Conservation (phyloP, 1,140 invertebrate species). For the Caerostris extrusa region DNA sequence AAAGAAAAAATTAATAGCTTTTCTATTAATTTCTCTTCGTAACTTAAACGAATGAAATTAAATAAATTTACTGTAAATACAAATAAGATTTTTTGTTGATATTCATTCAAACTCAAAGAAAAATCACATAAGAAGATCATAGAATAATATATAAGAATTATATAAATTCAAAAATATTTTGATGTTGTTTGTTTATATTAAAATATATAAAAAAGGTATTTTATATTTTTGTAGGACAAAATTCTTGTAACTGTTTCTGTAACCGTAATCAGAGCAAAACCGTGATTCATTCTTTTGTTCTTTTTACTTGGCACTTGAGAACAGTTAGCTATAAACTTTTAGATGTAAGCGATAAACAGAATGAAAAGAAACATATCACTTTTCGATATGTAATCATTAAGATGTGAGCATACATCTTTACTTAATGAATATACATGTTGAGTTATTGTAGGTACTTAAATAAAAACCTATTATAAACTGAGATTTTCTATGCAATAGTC, state of each 20-base stretch:
- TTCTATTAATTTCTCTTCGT: no score
- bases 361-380: neutral
- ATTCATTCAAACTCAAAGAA: no score
- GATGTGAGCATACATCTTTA: neutral
- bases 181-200: no score
- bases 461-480: neutral
- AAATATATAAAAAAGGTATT: neutral
- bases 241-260: neutral
- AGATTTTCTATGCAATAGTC: neutral
- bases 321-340: neutral
- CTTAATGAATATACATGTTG: neutral
- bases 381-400: neutral
- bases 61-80: no score
- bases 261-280: constrained; percentile 26
- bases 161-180: no score
- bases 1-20: no score
- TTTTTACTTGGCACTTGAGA: neutral
- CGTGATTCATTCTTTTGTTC: neutral
- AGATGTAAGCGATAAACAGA: neutral
- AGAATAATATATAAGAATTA: no score
- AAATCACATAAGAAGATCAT: no score
- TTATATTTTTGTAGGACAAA: constrained; percentile 2
- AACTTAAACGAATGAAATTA: no score
- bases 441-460: neutral
- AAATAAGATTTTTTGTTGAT: no score